phyloP scores from a whole-genome alignment of 2,888 invertebrate genomes.

The Bugulina stolonifera region DNA sequence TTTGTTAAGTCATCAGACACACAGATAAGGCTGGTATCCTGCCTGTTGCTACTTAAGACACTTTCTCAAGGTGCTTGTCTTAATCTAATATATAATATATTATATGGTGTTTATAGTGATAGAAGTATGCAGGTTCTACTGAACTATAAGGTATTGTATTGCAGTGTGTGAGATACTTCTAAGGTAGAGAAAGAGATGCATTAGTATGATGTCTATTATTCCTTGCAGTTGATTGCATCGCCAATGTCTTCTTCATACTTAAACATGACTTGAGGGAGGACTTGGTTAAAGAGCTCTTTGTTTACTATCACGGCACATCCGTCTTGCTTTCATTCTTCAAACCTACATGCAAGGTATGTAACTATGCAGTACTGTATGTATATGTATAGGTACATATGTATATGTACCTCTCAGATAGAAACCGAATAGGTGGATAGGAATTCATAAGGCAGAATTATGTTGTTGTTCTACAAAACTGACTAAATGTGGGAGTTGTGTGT shows the following conservation, averaged over 20 bases:
- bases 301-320: slow-evolving; percentile 48
- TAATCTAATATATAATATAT: no score
- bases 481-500: no score
- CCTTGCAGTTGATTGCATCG: slow-evolving; percentile 44
- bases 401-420: no score
- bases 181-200: no score
- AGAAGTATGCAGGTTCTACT: no score
- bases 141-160: no score
- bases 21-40: slow-evolving; percentile 44
- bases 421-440: no score
- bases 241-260: slow-evolving; percentile 47
- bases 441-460: no score
- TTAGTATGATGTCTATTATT: no score
- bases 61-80: slow-evolving; percentile 41
- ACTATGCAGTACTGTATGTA: neutral
- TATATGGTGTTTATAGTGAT: no score
- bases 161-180: no score
- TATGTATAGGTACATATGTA: neutral
- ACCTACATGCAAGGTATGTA: slow-evolving; percentile 44
- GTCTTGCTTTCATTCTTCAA: slow-evolving; percentile 44
- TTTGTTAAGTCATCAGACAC: slow-evolving; percentile 43
- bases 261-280: slow-evolving; percentile 47
- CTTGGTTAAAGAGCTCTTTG: slow-evolving; percentile 43
- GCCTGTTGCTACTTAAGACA: slow-evolving; percentile 45
- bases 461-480: no score